Conservation (phyloP, 2,797 vertebrate species). For the Pseudocheirus occidentalis region DNA sequence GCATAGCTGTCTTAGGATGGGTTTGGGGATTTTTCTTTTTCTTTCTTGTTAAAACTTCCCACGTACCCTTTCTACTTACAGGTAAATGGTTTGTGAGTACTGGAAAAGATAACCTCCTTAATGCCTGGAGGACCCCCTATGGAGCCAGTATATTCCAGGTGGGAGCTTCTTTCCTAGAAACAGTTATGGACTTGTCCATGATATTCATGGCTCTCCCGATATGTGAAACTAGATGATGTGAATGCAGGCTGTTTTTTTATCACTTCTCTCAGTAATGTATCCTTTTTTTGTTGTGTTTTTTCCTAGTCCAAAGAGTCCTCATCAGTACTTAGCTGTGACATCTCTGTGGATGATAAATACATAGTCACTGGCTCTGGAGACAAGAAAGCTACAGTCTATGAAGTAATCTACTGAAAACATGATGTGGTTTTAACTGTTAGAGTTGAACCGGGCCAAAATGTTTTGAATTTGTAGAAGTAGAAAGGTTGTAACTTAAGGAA, state of each 20-base stretch:
- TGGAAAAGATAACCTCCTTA: slow-evolving; percentile 91
- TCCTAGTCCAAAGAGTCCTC: slow-evolving; percentile 91
- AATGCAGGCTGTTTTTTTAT: not conserved
- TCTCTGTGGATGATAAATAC: slow-evolving; percentile 92
- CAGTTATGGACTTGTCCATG: rapidly evolving
- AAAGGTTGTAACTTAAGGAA: slow-evolving; percentile 81
- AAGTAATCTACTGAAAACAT: slow-evolving; percentile 91
- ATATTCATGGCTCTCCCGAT: not conserved
- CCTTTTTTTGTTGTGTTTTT: slow-evolving; percentile 67
- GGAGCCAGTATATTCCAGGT: slow-evolving; percentile 92
- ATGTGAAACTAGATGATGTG: slow-evolving; percentile 30
- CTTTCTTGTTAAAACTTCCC: slow-evolving; percentile 19
- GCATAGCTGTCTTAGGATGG: not conserved
- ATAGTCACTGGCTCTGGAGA: slow-evolving; percentile 91
- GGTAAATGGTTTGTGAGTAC: slow-evolving; percentile 93
- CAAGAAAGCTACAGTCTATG: slow-evolving; percentile 91
- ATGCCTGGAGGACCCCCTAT: slow-evolving; percentile 90
- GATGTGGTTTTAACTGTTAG: slow-evolving; percentile 79
- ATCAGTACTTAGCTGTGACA: slow-evolving; percentile 91
- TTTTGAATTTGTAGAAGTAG: slow-evolving; percentile 85
- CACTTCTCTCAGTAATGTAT: not conserved
- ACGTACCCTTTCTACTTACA: slow-evolving; percentile 75
- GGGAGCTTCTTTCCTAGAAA: slow-evolving; percentile 37
- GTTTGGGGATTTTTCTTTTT: not conserved
- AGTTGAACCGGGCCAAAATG: slow-evolving; percentile 87